A percentile compares a stretch with the other conserved stretches of the same genome.
Conservation (phyloP, 2,797 vertebrate genomes). For the Amazona finschi region DNA sequence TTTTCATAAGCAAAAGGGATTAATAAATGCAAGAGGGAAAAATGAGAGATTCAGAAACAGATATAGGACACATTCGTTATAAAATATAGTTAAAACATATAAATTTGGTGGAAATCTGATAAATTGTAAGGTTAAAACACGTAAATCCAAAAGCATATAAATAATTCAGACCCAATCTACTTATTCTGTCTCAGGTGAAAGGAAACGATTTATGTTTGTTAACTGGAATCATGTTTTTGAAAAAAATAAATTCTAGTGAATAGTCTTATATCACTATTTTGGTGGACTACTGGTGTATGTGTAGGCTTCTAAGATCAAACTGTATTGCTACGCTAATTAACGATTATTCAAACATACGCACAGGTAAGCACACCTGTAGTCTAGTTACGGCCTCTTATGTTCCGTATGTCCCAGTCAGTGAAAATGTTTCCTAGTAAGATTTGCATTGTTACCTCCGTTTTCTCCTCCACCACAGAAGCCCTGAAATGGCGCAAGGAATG, state of each 20-base stretch:
- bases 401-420: background rate
- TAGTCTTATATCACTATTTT: background rate
- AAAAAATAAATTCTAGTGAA: background rate
- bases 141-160: background rate
- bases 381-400: background rate
- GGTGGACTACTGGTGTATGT: background rate
- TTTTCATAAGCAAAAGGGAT: background rate
- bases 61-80: background rate
- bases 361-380: background rate
- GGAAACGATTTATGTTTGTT: background rate
- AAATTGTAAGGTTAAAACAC: background rate
- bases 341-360: rapidly evolving
- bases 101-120: background rate
- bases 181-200: background rate
- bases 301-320: background rate
- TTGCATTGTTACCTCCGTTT: background rate
- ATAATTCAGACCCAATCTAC: background rate
- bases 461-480: background rate
- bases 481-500: background rate
- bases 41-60: background rate
- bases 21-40: background rate
- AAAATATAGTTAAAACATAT: background rate
- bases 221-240: background rate
- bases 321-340: background rate
- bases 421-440: background rate